Evolutionary conservation across 2,888 invertebrate genomes (phyloP), one percentile per base, ranked within the genome.

Genomic region (Trichacis sp.): DNA sequence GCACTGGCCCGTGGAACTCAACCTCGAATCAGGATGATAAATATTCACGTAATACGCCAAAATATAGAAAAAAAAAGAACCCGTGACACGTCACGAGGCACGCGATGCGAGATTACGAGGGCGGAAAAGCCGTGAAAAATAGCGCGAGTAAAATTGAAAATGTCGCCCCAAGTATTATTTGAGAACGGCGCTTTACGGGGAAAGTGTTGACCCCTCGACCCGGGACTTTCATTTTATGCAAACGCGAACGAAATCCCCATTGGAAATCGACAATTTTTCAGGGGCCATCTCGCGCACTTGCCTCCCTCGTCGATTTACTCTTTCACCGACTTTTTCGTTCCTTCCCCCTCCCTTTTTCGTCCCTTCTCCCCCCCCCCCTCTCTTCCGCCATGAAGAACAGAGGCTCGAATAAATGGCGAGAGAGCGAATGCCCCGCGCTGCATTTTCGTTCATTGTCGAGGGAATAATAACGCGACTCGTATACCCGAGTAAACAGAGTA

Each of bases 221-320:
- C 64, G 61, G 47, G 65, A 71, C 55, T 70, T 67, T 74, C 72
- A 68, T 73, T 76, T 72, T 71, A 77, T 76, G 74, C 75, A 74
- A 76, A 77, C 73, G 68, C 65, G 55, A 56, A 58, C 68, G 70
- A 73, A 72, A 75, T 73, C 69, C 67, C 68, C 66, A 69, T 71
- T 73, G 69, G 56, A 69, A 69, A 68, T 72, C 67, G 69, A 68
- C 70, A 69, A 73, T 73, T 77, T 75, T 70, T 74, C 72, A 71
- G 69, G 63, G 68, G 50, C 70, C 73, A 71, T 69, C 72, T 66
- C 64, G 71, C 63, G 56, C 65, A 61, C 55, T 64, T 55, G 64
- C 18, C 55, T 55, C 56, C 53, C 38, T 12, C 38, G 60, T 54
- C 65, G 57, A 59, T 62, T 62, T 52, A 59, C 62, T 62, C 62